phyloP scores from a whole-genome alignment of 2,888 invertebrate species.

The Hyppa rectilinea region DNA sequence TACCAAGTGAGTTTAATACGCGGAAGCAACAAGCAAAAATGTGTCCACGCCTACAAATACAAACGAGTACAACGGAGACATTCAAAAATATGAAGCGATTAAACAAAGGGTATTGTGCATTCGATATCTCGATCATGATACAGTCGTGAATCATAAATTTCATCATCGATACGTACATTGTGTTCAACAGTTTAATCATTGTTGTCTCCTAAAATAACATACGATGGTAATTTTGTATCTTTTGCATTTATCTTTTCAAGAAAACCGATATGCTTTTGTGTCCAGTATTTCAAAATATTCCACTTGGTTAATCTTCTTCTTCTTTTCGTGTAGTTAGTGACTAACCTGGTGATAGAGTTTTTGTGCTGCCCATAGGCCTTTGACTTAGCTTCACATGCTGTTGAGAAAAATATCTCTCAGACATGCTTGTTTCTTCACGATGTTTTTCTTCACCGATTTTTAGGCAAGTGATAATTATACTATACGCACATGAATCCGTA shows the following conservation, averaged over 20 bases:
- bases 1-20: conserved; percentile 13
- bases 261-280: conserved; percentile 6
- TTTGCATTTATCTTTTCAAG: conserved; percentile 28
- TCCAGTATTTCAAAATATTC: not conserved
- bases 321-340: too few species aligned
- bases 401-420: too few species aligned
- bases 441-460: too few species aligned
- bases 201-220: conserved; percentile 39
- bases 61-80: conserved; percentile 46
- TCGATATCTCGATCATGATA: conserved; percentile 59
- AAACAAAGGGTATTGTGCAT: conserved; percentile 66
- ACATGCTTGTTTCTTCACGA: too few species aligned
- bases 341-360: too few species aligned
- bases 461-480: too few species aligned
- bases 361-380: too few species aligned
- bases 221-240: conserved; percentile 19
- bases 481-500: too few species aligned
- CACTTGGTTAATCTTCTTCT: too few species aligned
- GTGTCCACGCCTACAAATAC: conserved; percentile 26
- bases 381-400: too few species aligned
- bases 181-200: conserved; percentile 56
- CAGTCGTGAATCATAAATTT: conserved; percentile 62
- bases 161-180: conserved; percentile 60
- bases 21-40: conserved; percentile 37
- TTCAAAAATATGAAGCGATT: conserved; percentile 57